Evolutionary conservation across 2,888 invertebrate species (phyloP).

Genomic region (Epirrhoe alternata): DNA sequence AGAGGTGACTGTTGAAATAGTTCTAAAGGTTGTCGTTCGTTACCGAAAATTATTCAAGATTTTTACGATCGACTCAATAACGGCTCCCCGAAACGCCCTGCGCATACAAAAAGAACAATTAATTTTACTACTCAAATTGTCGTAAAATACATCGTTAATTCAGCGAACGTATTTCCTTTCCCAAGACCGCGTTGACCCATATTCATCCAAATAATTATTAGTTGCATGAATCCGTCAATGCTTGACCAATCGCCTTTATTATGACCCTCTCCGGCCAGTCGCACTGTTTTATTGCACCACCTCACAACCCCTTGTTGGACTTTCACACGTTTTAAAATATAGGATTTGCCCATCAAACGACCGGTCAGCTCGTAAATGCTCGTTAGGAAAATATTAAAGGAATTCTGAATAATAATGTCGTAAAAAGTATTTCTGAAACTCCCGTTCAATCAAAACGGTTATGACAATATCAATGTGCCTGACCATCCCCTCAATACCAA

Average conservation of each 20-base stretch:
- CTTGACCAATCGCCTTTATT: conserved; percentile 80
- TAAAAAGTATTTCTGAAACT: conserved; percentile 72
- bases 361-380: conserved; percentile 73
- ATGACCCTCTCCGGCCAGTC: conserved; percentile 64
- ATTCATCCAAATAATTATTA: conserved; percentile 65
- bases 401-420: conserved; percentile 75
- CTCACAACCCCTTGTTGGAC: conserved; percentile 66
- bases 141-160: conserved; percentile 39
- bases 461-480: conserved; percentile 33
- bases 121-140: conserved; percentile 33
- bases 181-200: conserved; percentile 76
- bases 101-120: conserved; percentile 35
- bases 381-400: conserved; percentile 63
- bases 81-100: conserved; percentile 28
- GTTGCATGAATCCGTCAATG: conserved; percentile 67
- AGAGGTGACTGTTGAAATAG: conserved; percentile 3
- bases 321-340: conserved; percentile 81
- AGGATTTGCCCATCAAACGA: conserved; percentile 70
- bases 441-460: conserved; percentile 39
- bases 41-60: conserved; percentile 16
- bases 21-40: conserved; percentile 1
- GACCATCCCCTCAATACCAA: conserved; percentile 28
- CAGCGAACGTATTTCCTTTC: conserved; percentile 68
- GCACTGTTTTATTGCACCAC: conserved; percentile 63
- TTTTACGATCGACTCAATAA: conserved; percentile 28